phyloP scores from a whole-genome alignment of 2,113 vertebrate species.

The Halcyon senegalensis region DNA sequence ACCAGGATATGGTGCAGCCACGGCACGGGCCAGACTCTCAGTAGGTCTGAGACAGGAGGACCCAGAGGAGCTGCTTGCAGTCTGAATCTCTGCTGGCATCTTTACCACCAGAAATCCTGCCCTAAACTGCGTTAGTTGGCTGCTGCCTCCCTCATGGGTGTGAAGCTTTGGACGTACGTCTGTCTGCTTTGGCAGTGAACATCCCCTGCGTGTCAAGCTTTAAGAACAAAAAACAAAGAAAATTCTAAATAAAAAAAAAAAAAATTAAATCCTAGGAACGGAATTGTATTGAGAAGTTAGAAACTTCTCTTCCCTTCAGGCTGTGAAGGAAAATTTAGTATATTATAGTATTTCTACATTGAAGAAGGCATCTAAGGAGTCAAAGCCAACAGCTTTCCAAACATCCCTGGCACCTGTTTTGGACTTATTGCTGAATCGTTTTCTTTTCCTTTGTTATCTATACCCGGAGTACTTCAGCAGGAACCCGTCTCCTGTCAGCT shows the following conservation, averaged over 20 bases:
- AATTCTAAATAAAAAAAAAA: background rate
- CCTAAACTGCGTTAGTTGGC: background rate
- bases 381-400: background rate
- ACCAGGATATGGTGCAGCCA: background rate
- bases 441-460: background rate
- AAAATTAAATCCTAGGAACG: background rate
- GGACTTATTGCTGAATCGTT: background rate
- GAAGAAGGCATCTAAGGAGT: background rate
- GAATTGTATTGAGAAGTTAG: background rate
- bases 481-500: background rate
- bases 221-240: background rate
- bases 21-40: rapidly evolving
- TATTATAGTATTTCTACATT: background rate
- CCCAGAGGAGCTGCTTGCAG: background rate
- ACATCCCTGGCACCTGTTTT: background rate
- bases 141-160: background rate
- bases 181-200: background rate
- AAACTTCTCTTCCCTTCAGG: background rate
- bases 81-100: background rate
- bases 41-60: background rate
- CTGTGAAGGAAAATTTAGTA: background rate
- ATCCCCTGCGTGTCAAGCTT: background rate
- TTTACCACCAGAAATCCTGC: background rate
- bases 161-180: background rate
- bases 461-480: background rate